These are phyloP conservation scores for Chrysopa pallens DNA, from an alignment of 1,140 invertebrate genomes.

Conservation along the genomic window DNA sequence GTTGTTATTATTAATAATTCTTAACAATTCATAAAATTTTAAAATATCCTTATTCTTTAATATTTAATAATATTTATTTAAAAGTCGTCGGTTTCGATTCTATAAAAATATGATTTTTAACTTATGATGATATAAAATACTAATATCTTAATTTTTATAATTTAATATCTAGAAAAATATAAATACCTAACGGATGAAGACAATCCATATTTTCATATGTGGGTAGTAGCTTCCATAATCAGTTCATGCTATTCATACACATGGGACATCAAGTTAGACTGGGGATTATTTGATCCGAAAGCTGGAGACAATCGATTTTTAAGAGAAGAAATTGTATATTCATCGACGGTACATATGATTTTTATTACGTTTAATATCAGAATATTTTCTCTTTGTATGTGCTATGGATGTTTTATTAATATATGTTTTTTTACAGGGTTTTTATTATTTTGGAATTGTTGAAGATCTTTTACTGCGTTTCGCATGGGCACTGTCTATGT, in stretches of 20 bases:
- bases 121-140: no score
- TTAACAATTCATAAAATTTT: no score
- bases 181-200: slow-evolving; percentile 18
- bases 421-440: slow-evolving; percentile 13
- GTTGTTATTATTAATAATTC: no score
- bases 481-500: slow-evolving; percentile 76
- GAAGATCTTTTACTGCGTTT: slow-evolving; percentile 91
- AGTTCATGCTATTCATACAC: slow-evolving; percentile 62
- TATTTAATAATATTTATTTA: no score
- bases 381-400: no score
- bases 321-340: slow-evolving; percentile 47
- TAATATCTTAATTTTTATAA: background rate
- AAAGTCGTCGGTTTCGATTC: no score
- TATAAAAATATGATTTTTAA: no score
- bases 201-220: slow-evolving; percentile 52
- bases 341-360: slow-evolving; percentile 29
- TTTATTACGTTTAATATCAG: no score
- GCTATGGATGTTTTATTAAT: no score
- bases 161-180: slow-evolving; percentile 18
- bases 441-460: slow-evolving; percentile 28
- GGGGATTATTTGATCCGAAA: slow-evolving; percentile 71
- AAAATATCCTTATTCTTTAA: no score
- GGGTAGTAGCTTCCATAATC: slow-evolving; percentile 46
- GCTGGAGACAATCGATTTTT: slow-evolving; percentile 58
- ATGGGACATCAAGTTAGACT: slow-evolving; percentile 90